Evolutionary conservation across 2,888 invertebrate genomes (phyloP), one percentile per base, ranked within the genome.

Genomic region (Hydrotaea diabolus): DNA sequence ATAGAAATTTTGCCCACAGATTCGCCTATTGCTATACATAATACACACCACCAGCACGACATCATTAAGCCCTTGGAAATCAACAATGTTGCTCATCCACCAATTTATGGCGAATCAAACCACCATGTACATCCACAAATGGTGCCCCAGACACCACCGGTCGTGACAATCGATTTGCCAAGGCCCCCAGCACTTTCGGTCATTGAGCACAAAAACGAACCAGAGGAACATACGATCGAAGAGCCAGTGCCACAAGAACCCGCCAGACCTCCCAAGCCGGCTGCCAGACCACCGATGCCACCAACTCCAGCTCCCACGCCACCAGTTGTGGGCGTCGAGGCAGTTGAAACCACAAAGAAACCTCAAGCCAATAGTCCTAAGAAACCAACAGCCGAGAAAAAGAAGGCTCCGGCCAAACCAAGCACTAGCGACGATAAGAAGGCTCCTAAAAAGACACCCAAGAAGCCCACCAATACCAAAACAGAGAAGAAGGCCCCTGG

Each of bases 1-100:
- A 75, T 89, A 75, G 86, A 87, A n/a, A 43, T 77, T n/a, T 85
- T 91, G 83, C 91, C 92, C 11, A 89, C 89, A 11, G 87, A 88
- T 26, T 83, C 88, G 0, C 86, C 89, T 23, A 59, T 87, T 4
- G 66, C 84, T 64, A 85, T 83, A 4, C 39, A 39, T 39, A 5
- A 36, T 8, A 1, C 2, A 13, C 3, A 39, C 21, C 0, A 62
- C 9, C 23, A 62, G 43, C 53, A 55, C 5, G 74, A 73, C 36
- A 55, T 9, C 71, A 23, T 59, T 55, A 57, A 62, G n/a, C 81
- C 76, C 5, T 49, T 71, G 19, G 59, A 76, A 49, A 76, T 80
- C 15, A 39, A 43, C 17, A 26, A 26, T 55, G 46, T 19, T 31
- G 62, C 59, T 31, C 71, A 82, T 4, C 86, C 85, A 46, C 77